Evolutionary conservation across 2,113 vertebrate species (phyloP).

Genomic region (Hyla sarda): DNA sequence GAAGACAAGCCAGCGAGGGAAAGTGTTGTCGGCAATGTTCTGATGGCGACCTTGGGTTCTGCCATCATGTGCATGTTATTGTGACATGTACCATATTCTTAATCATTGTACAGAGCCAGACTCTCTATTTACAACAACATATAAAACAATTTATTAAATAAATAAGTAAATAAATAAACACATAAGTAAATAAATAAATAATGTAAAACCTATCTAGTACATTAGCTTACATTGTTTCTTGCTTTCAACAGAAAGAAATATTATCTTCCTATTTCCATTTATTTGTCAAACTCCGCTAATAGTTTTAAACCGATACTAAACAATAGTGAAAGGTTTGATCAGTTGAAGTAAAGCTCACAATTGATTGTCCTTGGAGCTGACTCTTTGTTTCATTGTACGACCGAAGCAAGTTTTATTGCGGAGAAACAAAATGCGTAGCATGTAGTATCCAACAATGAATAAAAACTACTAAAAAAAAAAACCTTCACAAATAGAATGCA

Average conservation of each 20-base stretch:
- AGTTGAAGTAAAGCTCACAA: background rate
- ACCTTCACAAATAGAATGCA: conserved; percentile 29
- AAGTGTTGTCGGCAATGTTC: too few relatives aligned
- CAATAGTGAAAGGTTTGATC: conserved; percentile 3
- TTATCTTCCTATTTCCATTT: background rate
- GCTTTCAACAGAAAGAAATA: too few relatives aligned
- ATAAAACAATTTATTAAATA: too few relatives aligned
- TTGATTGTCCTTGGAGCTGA: conserved; percentile 1
- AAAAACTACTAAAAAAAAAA: conserved; percentile 18
- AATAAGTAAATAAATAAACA: too few relatives aligned
- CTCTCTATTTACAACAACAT: too few relatives aligned
- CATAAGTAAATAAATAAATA: background rate
- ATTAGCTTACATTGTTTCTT: background rate
- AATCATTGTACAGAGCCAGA: too few relatives aligned
- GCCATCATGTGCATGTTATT: too few relatives aligned
- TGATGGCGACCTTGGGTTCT: too few relatives aligned
- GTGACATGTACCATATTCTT: too few relatives aligned
- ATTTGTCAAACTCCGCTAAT: conserved; percentile 17
- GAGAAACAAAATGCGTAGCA: background rate
- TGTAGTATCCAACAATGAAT: conserved; percentile 17
- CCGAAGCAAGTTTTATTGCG: conserved; percentile 8
- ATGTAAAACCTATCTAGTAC: background rate
- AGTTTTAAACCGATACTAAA: background rate
- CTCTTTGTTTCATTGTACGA: conserved; percentile 11
- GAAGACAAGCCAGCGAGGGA: too few relatives aligned